These are phyloP conservation scores for Melikaiella ostensackeni DNA, from an alignment of 2,888 invertebrate species.

Conservation along the genomic window DNA sequence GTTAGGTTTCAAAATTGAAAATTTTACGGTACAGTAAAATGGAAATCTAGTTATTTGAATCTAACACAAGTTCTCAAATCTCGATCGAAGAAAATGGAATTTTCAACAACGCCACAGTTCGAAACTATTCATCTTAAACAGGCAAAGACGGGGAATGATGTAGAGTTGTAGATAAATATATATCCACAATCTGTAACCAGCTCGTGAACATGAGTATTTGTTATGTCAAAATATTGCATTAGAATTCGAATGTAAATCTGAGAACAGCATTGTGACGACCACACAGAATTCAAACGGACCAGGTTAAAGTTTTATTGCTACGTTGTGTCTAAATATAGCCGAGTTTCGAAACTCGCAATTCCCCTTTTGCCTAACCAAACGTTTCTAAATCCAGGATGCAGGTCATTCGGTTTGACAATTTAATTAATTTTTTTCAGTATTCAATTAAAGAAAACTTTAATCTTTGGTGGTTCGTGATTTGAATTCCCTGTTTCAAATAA, in stretches of 20 bases:
- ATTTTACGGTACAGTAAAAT: background rate
- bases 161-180: background rate
- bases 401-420: constrained; percentile 45
- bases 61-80: background rate
- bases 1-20: background rate
- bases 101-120: constrained; percentile 8
- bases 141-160: background rate
- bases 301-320: constrained; percentile 54
- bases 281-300: constrained; percentile 16
- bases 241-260: constrained; percentile 28
- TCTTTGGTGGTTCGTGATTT: background rate
- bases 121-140: constrained; percentile 6
- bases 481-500: background rate
- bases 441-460: background rate
- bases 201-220: constrained; percentile 6
- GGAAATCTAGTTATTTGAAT: background rate
- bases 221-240: constrained; percentile 13
- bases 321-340: constrained; percentile 41
- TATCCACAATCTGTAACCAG: background rate
- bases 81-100: constrained; percentile 10
- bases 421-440: background rate
- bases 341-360: constrained; percentile 53
- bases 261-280: constrained; percentile 37
- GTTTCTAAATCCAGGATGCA: constrained; percentile 27
- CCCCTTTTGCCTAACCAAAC: constrained; percentile 22